Percentiles rank a stretch among this genome's conserved stretches.
Evolutionary conservation across 2,888 invertebrate genomes (phyloP).

Genomic region (Drymonia ruficornis): DNA sequence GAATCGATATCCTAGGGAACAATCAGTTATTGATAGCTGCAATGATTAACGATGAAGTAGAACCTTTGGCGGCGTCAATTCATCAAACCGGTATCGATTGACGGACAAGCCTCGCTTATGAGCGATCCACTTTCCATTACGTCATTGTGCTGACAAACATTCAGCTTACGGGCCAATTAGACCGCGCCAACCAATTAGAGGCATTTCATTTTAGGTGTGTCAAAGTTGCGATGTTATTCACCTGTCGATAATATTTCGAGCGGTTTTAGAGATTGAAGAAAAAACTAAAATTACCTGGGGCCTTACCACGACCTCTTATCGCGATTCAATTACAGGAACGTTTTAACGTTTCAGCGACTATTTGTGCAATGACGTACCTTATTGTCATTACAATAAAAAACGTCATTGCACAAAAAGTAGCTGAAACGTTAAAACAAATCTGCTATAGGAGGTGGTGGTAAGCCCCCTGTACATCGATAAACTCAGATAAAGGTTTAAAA

Average conservation of each 20-base stretch:
- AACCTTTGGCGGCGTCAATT: background rate
- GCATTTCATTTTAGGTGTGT: slow-evolving; percentile 14
- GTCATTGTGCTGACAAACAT: slow-evolving; percentile 18
- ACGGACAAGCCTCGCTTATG: slow-evolving; percentile 11
- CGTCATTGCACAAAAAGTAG: too few relatives aligned
- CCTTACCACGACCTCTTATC: too few relatives aligned
- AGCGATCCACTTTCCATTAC: slow-evolving; percentile 21
- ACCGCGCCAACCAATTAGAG: slow-evolving; percentile 14
- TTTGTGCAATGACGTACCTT: too few relatives aligned
- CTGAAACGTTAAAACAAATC: too few relatives aligned
- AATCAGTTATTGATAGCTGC: background rate
- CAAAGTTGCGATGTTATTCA: background rate
- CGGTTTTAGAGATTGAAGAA: too few relatives aligned
- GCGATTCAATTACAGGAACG: too few relatives aligned
- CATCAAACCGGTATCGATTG: background rate
- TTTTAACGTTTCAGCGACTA: too few relatives aligned
- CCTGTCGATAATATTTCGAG: background rate
- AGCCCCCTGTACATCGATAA: too few relatives aligned
- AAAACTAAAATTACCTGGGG: too few relatives aligned
- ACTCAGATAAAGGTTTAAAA: too few relatives aligned
- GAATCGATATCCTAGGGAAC: background rate
- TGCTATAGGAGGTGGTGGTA: too few relatives aligned
- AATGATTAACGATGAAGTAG: slow-evolving; percentile 4
- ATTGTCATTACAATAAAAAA: too few relatives aligned
- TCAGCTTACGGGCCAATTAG: slow-evolving; percentile 18